These are phyloP conservation scores for Xenopus borealis DNA, from an alignment of 2,113 vertebrate species.

Conservation along the genomic window DNA sequence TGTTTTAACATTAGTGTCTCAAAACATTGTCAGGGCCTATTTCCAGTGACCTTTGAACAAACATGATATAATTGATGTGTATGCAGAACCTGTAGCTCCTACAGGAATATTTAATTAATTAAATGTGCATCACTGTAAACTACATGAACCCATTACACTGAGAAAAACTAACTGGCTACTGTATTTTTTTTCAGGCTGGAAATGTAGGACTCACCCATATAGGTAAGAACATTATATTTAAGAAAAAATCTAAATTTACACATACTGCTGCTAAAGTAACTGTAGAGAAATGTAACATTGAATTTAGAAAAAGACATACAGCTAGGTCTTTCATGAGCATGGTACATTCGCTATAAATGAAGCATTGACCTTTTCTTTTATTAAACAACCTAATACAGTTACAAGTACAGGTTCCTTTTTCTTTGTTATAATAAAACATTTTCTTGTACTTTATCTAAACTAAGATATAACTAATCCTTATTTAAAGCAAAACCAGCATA, in stretches of 20 bases:
- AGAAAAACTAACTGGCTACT: constrained; percentile 51
- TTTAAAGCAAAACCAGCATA: no score
- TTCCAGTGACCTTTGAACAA: background rate
- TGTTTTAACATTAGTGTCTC: background rate
- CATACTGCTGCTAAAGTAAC: no score
- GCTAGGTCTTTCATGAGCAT: no score
- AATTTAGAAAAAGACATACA: no score
- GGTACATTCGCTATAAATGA: no score
- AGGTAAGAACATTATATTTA: constrained; percentile 59
- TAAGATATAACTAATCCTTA: no score
- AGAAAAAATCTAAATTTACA: constrained; percentile 3
- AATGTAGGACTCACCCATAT: constrained; percentile 58
- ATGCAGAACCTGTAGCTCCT: background rate
- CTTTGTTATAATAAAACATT: no score
- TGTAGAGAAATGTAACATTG: no score
- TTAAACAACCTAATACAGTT: no score
- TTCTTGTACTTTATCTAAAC: no score
- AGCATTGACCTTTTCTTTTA: no score
- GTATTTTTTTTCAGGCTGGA: constrained; percentile 56
- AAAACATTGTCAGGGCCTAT: background rate
- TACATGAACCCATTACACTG: background rate
- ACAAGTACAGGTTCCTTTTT: no score
- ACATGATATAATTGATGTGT: constrained; percentile 10
- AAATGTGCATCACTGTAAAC: constrained; percentile 28
- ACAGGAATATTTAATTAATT: background rate